Base-by-base conservation (phyloP, 2,113 vertebrate species). In the Lathamus discolor region DNA sequence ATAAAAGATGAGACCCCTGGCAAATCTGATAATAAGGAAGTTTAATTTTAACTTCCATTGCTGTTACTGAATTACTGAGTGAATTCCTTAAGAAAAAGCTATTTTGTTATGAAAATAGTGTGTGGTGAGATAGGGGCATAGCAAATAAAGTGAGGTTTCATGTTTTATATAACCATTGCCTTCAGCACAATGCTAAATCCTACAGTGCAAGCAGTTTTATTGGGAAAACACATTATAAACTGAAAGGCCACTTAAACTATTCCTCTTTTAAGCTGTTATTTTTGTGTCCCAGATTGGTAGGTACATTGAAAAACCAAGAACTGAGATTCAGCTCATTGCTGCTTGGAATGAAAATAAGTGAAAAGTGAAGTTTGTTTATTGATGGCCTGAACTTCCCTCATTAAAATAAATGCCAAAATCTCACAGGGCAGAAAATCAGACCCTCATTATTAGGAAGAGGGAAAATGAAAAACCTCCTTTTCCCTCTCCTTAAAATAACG, bases 31-130 rank as follows among this genome's bases (percentile, higher is more conserved):
- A 95, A 87, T 37, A 89, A 39, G 27, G 70, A 93, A 94, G 55
- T 92, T 96, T 35, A 93, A 96, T 69, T 96, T 96, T 52, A 94
- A 82, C 64, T 92, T 90, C 51, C 46, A 85, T 44, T 86, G 17
- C 62, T 70, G 29, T 78, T 86, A 90, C 68, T 52, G 62, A 95
- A 91, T 88, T 88, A 83, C 44, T 51, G 66, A 33, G n/a, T 64
- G 63, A 94, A 94, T 83, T 88, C 44, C 88, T 89, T 88, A 77
- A 91, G 44, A 96, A 59, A 82, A 92, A 91, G 64, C 49, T 86
- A 92, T 94, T 93, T 39, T 7, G 24, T 73, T 91, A 95, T 92
- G 41, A 76, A 96, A 97, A 97, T 51, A 79, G 43, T 24, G 18
- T 76, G 48, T 0, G 2, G 57, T 84, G 90, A 94, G 83, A 93